These are phyloP conservation scores for Peribatodes rhomboidaria DNA, from an alignment of 2,888 invertebrate genomes.

Conservation along the genomic window DNA sequence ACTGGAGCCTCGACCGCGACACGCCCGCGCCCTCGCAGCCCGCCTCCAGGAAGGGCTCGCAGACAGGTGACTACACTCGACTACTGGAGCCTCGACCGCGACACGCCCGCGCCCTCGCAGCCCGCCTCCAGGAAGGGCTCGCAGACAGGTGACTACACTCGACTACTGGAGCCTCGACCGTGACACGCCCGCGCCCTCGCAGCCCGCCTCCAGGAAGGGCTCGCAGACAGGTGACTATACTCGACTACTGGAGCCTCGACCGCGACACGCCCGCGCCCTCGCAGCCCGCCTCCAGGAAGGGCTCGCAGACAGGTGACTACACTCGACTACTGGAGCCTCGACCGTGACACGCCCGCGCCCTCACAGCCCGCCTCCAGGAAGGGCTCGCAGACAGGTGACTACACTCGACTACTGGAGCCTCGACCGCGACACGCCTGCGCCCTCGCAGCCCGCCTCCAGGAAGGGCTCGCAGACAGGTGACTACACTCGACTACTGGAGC, in stretches of 20 bases:
- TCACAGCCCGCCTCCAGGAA: too few species aligned
- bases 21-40: too few species aligned
- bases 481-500: not conserved
- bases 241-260: too few species aligned
- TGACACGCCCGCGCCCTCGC: too few species aligned
- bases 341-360: too few species aligned
- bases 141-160: constrained; percentile 83
- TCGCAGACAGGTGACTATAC: too few species aligned
- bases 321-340: not conserved
- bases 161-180: not conserved
- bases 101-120: constrained; percentile 74
- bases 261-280: constrained; percentile 75
- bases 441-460: not conserved
- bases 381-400: too few species aligned
- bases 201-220: too few species aligned
- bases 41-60: too few species aligned
- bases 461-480: not conserved
- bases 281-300: constrained; percentile 88
- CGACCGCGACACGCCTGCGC: not conserved
- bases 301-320: constrained; percentile 88
- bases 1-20: too few species aligned
- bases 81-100: too few species aligned
- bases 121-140: constrained; percentile 90
- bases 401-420: not conserved
- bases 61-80: too few species aligned